A percentile compares a stretch with the other conserved stretches of the same genome.
Evolutionary conservation across 2,797 vertebrate genomes (phyloP).

Genomic region (Coendou prehensilis): DNA sequence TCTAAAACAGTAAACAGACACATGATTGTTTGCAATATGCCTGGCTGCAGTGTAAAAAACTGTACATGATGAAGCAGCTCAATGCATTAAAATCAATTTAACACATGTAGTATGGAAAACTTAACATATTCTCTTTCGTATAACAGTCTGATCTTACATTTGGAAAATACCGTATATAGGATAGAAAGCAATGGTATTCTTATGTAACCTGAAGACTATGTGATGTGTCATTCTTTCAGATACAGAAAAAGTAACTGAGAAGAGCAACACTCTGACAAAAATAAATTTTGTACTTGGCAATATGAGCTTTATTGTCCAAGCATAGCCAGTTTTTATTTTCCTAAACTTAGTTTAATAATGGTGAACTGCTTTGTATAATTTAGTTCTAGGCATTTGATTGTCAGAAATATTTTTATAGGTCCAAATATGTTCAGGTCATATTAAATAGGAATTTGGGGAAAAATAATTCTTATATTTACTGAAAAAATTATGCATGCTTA

Average conservation of each 20-base stretch:
- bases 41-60: constrained; percentile 83
- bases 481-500: neutral
- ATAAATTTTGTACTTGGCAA: neutral
- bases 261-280: neutral
- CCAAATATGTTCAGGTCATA: neutral
- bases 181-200: neutral
- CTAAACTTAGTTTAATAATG: neutral
- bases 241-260: neutral
- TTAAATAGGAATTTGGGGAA: neutral
- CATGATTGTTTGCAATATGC: constrained; percentile 85
- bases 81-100: constrained; percentile 80
- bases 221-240: neutral
- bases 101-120: constrained; percentile 61
- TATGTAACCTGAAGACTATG: rapidly evolving
- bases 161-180: neutral
- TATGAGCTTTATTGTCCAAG: neutral
- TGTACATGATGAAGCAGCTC: constrained; percentile 80
- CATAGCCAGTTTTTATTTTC: neutral
- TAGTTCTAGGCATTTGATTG: neutral
- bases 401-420: neutral
- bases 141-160: neutral
- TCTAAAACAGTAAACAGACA: constrained; percentile 84
- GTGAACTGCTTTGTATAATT: neutral
- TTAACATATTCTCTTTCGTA: neutral
- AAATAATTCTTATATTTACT: neutral